phyloP scores from a whole-genome alignment of 2,888 invertebrate genomes.

The Volucella bombylans region DNA sequence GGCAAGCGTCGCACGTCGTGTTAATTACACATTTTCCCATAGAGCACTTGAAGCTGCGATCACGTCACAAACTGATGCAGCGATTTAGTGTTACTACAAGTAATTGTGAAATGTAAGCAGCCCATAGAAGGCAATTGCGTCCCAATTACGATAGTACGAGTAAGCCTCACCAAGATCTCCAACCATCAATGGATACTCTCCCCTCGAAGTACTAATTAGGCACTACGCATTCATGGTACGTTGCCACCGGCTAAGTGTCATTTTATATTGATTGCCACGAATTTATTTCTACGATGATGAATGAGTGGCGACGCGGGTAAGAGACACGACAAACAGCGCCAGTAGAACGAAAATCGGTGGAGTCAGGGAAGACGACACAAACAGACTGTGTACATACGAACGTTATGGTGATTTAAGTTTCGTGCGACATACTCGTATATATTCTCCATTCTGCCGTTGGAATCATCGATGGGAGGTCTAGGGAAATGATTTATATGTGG shows the following conservation, averaged over 20 bases:
- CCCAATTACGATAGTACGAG: conserved; percentile 35
- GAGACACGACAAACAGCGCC: not conserved
- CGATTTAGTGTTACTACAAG: not conserved
- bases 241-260: conserved; percentile 26
- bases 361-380: conserved; percentile 51
- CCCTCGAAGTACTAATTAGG: conserved; percentile 55
- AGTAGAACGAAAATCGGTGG: conserved; percentile 5
- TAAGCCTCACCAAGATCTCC: conserved; percentile 23
- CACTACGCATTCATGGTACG: conserved; percentile 54
- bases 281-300: conserved; percentile 63
- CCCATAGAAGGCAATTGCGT: conserved; percentile 37
- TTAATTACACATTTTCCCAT: not conserved
- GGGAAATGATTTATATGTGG: conserved; percentile 46
- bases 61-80: not conserved
- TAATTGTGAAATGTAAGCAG: not conserved
- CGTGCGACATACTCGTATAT: conserved; percentile 56
- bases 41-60: conserved; percentile 4
- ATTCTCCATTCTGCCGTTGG: conserved; percentile 47
- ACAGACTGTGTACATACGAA: not conserved
- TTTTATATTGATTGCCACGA: conserved; percentile 61
- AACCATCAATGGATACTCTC: not conserved
- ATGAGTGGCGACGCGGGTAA: conserved; percentile 40
- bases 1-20: conserved; percentile 20
- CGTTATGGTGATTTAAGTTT: conserved; percentile 37
- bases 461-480: conserved; percentile 12